These are phyloP conservation scores for Daubentonia madagascariensis DNA, from an alignment of 2,113 vertebrate species.

Conservation along the genomic window DNA sequence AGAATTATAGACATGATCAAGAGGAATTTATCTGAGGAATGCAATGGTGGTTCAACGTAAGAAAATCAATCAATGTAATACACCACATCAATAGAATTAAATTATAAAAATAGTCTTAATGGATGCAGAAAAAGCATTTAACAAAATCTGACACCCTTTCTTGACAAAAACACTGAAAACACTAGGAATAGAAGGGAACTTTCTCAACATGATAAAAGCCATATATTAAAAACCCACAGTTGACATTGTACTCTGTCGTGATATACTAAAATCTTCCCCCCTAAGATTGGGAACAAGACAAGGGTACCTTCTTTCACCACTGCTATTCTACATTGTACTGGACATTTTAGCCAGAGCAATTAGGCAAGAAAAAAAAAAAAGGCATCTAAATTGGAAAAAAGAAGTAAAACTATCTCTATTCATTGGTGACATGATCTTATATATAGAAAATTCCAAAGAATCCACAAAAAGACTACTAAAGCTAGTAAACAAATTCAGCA, in stretches of 20 bases:
- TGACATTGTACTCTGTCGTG: background rate
- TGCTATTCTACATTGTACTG: background rate
- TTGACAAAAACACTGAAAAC: background rate
- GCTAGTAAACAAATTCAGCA: background rate
- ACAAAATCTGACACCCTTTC: background rate
- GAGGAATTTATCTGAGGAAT: conserved; percentile 3
- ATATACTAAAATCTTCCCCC: background rate
- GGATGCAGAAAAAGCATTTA: background rate
- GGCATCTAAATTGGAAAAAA: background rate
- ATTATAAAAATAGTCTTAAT: background rate
- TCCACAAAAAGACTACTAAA: background rate
- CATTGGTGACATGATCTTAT: background rate
- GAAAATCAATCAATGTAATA: background rate
- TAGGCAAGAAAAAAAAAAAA: conserved; percentile 17
- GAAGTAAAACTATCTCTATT: background rate
- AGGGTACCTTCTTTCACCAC: background rate
- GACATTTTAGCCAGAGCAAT: background rate
- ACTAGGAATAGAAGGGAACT: background rate
- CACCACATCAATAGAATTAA: background rate
- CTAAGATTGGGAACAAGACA: background rate
- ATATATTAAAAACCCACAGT: background rate
- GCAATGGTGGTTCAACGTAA: background rate
- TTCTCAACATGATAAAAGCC: background rate
- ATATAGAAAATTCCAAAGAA: background rate
- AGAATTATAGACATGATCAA: background rate